Base-by-base conservation (phyloP, 2,888 invertebrate species). In the Chloroclysta siterata region DNA sequence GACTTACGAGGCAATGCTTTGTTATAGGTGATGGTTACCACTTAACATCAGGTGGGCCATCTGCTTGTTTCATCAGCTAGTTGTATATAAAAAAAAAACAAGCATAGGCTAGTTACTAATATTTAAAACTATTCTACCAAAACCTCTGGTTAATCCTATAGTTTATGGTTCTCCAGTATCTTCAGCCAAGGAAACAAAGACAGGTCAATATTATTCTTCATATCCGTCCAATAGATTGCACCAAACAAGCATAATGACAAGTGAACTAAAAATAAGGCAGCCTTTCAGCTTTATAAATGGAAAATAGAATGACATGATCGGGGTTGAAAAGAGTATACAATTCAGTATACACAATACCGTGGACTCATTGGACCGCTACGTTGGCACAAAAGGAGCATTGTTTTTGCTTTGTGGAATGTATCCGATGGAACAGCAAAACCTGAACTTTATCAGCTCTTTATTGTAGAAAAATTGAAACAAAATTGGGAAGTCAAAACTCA, bases 371-470 rank as follows among this genome's bases (percentile, higher is more conserved):
- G 84, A 87, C 88, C 89, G 87, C 76, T 82, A 76, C 85, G 77
- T 79, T 78, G 78, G 73, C 69, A 89, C 89, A 90, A 90, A 88
- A 85, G 88, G 79, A 65, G 80, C 77, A 89, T 90, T 90, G 90
- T 90, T 90, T 88, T 86, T 90, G 85, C 79, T 78, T 82, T 81
- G 83, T 89, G 89, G 81, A 85, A 89, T 89, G 90, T 89, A 89
- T 89, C 89, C 85, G 76, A 78, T 78, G 76, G 79, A 84, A 82
- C 81, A 75, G 77, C 79, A 80, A 81, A 83, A 84, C 77, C 76
- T 79, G 81, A 85, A 88, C 84, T 87, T 86, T 87, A 80, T 79
- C 76, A 78, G 78, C 77, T 78, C 72, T 78, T 77, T 78, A 69
- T 66, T 69, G 66, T 72, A 72, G 65, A 72, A 72, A 79, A 78